Evolutionary conservation across 2,113 vertebrate species (phyloP), one percentile per base, ranked within the genome.

Genomic region (Tinamus guttatus): DNA sequence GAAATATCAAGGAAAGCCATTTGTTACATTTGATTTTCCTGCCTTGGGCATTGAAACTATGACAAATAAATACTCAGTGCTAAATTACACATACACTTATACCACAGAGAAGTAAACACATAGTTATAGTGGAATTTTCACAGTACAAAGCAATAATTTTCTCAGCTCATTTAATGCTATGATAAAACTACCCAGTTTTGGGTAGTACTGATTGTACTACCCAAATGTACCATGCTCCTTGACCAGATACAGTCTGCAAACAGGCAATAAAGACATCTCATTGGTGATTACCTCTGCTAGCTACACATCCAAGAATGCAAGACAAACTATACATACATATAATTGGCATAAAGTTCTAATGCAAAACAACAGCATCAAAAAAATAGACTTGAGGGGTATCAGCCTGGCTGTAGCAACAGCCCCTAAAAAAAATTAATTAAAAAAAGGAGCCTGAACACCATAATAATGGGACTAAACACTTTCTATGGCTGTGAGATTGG

Each of bases 391-490:
- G 62, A 69, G 32, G 49, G 62, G 88, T 97, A 95, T 95, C 94
- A 89, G 56, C 73, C 54, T 82, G 90, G 95, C 41, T 89, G 84
- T 93, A 93, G 86, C 79, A 85, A 85, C 30, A 81, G 28, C 49
- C 21, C 49, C 38, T 68, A 89, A 68, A 90, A 43, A 43, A 16
- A 43, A 45, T 59, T n/a, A 80, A 89, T 88, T 86, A 77, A 60
- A 82, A n/a, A 67, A 85, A 81, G 87, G 83, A 87, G 92, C 12
- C 75, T 59, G 52, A 92, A 65, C 74, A 71, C 52, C 75, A 81
- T 82, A 83, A 76, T 65, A 94, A 87, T 65, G 64, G 71, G 85
- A 87, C 81, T 92, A 89, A 71, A 89, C 40, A 93, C 34, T 90
- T 74, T 25, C 17, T 38, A 45, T 62, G 38, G 59, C 89, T 92